Evolutionary conservation across 2,888 invertebrate species (phyloP), one percentile per base, ranked within the genome.

Genomic region (Graphium colonna): DNA sequence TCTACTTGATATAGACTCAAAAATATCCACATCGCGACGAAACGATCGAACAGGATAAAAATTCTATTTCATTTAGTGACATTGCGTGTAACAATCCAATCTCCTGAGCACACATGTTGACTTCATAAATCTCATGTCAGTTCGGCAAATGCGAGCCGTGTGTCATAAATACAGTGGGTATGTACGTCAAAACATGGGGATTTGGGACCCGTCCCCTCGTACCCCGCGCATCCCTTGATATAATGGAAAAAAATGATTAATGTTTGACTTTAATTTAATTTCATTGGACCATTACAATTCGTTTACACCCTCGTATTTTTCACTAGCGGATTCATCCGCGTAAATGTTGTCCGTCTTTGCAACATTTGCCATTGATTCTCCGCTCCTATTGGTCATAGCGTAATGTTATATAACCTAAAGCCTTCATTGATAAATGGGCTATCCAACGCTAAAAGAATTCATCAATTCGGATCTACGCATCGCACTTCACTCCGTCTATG

Each of bases 231-330:
- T 72, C 72, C 69, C 61, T 64, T 69, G 72, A 81, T 81, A 83
- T 86, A 86, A 87, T 86, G 85, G 86, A 84, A 89, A 87, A 53
- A 47, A 82, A 80, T 88, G 89, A 89, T 89, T 88, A 86, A 89
- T 85, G 89, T 82, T 81, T 77, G 77, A 79, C 68, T 82, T 77
- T 85, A 89, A 89, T 89, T 84, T 83, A 87, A 85, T 85, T 87
- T 86, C 88, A 88, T 82, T 79, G 79, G 67, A 62, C 72, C 75
- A 76, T 65, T 71, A 75, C 76, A 75, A 78, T 77, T 80, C 81
- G 77, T 62, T 63, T 66, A 62, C 68, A 71, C 71, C 39, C 55
- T 55, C 74, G 72, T 21, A 21, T 21, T 21, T 73, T 68, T 60
- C 56, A n/a, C n/a, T n/a, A n/a, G n/a, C n/a, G n/a, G n/a, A n/a